Evolutionary conservation across 2,113 vertebrate genomes (phyloP).

Genomic region (Leuciscus idus): DNA sequence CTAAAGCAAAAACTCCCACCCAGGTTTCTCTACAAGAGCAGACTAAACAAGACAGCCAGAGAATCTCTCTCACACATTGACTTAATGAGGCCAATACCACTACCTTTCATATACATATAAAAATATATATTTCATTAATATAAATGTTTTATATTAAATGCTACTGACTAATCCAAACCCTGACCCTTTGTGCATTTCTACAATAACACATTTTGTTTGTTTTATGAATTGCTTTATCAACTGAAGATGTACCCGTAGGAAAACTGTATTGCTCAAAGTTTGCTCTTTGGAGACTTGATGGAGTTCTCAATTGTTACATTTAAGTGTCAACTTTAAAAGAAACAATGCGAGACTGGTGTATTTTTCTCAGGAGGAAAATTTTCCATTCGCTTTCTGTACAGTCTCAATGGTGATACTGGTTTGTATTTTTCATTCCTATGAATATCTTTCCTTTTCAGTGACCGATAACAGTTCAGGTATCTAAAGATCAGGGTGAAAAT

Average conservation of each 20-base stretch:
- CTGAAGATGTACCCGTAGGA: background rate
- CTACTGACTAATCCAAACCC: too few species aligned
- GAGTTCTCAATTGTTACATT: background rate
- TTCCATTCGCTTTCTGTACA: background rate
- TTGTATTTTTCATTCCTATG: background rate
- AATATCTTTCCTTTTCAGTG: background rate
- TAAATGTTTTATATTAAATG: too few species aligned
- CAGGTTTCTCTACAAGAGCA: slow-evolving; percentile 2
- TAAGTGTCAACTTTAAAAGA: background rate
- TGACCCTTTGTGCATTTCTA: too few species aligned
- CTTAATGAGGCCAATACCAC: too few species aligned
- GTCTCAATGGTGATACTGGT: background rate
- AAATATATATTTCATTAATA: too few species aligned
- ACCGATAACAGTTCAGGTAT: background rate
- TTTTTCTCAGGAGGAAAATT: background rate
- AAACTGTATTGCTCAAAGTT: background rate
- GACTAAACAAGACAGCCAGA: slow-evolving; percentile 16
- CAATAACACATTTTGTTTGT: background rate
- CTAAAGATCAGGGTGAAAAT: background rate
- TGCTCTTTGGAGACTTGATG: background rate
- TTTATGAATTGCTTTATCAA: background rate
- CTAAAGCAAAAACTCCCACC: slow-evolving; percentile 1
- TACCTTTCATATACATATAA: too few species aligned
- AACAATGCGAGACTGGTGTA: background rate
- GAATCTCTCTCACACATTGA: background rate